phyloP scores from a whole-genome alignment of 2,113 vertebrate genomes.

The Nanorana parkeri region DNA sequence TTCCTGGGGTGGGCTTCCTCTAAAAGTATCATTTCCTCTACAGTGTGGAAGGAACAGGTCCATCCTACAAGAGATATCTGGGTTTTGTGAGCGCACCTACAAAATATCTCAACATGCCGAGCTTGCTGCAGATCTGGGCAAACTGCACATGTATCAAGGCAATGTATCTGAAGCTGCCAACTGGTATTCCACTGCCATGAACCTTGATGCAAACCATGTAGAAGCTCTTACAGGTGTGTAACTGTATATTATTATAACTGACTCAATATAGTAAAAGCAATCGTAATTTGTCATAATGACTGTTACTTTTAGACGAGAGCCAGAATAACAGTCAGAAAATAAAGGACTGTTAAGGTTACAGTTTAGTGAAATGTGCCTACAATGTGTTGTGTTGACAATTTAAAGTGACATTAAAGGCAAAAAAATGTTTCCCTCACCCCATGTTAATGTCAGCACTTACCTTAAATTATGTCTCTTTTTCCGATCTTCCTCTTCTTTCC shows the following conservation, averaged over 20 bases:
- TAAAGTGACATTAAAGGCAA: too few relatives aligned
- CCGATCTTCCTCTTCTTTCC: too few relatives aligned
- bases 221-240: conserved; percentile 70
- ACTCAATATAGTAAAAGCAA: neutral
- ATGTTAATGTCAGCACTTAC: too few relatives aligned
- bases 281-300: too few relatives aligned
- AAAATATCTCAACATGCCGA: conserved; percentile 41
- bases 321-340: too few relatives aligned
- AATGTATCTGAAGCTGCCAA: conserved; percentile 67
- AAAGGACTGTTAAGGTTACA: too few relatives aligned
- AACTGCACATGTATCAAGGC: conserved; percentile 68
- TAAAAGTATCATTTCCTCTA: conserved; percentile 1
- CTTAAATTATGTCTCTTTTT: too few relatives aligned
- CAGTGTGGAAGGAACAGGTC: conserved; percentile 71
- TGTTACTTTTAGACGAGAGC: too few relatives aligned
- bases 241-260: neutral
- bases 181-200: conserved; percentile 70
- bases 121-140: conserved; percentile 70
- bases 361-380: too few relatives aligned
- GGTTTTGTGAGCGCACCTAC: conserved; percentile 66
- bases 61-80: conserved; percentile 64
- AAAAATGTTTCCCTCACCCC: too few relatives aligned
- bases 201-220: conserved; percentile 65
- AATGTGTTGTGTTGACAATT: too few relatives aligned
- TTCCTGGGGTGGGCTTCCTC: too few relatives aligned